A percentile compares a stretch with the other conserved stretches of the same genome.
These are phyloP conservation scores for Agapornis canus DNA, from an alignment of 2,797 vertebrate species.

Conservation along the genomic window DNA sequence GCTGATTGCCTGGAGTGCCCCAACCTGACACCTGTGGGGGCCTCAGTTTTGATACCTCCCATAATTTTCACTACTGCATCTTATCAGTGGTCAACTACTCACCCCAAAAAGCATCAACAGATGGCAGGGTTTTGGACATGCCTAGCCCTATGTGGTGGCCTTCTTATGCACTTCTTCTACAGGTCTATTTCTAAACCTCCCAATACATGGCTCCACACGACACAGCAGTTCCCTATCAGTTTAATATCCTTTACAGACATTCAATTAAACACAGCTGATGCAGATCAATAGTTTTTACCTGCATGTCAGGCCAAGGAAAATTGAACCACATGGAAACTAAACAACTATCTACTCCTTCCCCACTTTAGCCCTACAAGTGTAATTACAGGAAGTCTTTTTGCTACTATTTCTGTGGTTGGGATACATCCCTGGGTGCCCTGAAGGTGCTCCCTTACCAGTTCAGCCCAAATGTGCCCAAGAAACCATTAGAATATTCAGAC, in stretches of 20 bases:
- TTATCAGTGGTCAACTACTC: background rate
- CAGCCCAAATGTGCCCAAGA: background rate
- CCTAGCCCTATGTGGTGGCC: accelerated
- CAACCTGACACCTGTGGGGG: background rate
- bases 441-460: background rate
- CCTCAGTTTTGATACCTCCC: background rate
- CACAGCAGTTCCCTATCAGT: background rate
- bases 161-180: background rate
- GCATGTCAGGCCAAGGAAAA: background rate
- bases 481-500: background rate
- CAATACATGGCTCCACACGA: background rate
- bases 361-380: background rate
- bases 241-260: background rate
- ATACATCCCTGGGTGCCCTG: background rate
- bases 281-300: background rate
- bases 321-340: background rate
- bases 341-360: background rate
- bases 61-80: background rate
- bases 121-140: background rate
- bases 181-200: background rate
- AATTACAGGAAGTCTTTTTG: background rate
- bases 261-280: background rate
- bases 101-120: background rate
- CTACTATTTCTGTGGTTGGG: background rate
- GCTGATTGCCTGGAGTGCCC: background rate